Evolutionary conservation across 2,113 vertebrate genomes (phyloP).

Genomic region (Prionailurus viverrinus): DNA sequence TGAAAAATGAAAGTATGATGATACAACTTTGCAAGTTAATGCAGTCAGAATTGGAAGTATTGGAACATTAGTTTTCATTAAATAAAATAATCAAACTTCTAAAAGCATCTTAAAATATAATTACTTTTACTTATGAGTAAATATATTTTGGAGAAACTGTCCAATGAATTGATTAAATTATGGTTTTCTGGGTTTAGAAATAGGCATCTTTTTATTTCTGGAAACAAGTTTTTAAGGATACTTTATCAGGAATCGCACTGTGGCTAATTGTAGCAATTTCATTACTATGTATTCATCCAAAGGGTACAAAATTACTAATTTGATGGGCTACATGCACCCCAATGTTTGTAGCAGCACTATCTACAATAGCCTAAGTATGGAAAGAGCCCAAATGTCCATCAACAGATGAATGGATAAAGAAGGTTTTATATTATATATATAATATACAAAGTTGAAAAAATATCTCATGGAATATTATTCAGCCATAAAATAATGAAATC

Average conservation of each 20-base stretch:
- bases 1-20: not conserved
- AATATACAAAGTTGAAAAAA: too few species aligned
- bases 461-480: not conserved
- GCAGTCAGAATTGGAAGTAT: constrained; percentile 1
- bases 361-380: not conserved
- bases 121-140: constrained; percentile 29
- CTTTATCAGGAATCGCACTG: not conserved
- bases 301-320: not conserved
- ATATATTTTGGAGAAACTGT: constrained; percentile 24
- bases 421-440: not conserved
- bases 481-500: not conserved
- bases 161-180: constrained; percentile 49
- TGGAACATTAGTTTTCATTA: constrained; percentile 42
- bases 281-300: not conserved
- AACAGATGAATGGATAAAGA: not conserved
- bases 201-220: constrained; percentile 11
- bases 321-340: not conserved
- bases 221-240: not conserved
- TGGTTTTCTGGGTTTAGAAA: constrained; percentile 25
- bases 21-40: constrained; percentile 25
- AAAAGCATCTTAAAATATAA: constrained; percentile 5
- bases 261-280: constrained; percentile 1
- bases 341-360: not conserved
- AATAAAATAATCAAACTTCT: constrained; percentile 39
- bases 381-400: not conserved